Percentiles rank a stretch among this genome's conserved stretches.
Evolutionary conservation across 23 tunicate genomes (phyloP).

Genomic region (Botrylloides violaceus): DNA sequence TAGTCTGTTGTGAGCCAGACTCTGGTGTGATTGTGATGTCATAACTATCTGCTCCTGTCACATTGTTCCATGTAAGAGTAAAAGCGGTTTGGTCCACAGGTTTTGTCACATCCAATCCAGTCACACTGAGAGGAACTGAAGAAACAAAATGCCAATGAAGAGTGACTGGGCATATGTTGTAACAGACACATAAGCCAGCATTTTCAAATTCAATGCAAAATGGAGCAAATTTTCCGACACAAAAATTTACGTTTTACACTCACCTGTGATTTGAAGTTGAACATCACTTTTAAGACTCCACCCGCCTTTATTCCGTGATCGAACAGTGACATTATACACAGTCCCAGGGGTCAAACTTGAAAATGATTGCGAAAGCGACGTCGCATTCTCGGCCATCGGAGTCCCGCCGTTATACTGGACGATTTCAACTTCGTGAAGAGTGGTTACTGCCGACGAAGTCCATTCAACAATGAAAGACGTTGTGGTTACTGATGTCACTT

Average conservation of each 20-base stretch:
- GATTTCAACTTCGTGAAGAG: slow-evolving; percentile 4
- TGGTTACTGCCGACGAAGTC: not conserved
- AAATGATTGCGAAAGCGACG: slow-evolving; percentile 5
- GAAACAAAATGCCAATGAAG: not conserved
- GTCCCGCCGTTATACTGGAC: not conserved
- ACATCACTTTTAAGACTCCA: slow-evolving; percentile 5
- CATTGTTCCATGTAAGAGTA: slow-evolving; percentile 5
- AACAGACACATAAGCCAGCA: no score
- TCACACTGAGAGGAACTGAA: slow-evolving; percentile 4
- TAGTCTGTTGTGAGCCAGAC: not conserved
- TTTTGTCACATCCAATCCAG: not conserved
- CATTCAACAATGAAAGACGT: not conserved
- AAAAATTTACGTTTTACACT: no score
- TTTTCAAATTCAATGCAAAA: no score
- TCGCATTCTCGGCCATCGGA: not conserved
- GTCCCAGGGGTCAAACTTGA: slow-evolving; percentile 4
- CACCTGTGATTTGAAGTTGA: slow-evolving; percentile 5
- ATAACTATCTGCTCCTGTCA: slow-evolving; percentile 8
- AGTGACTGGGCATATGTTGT: no score
- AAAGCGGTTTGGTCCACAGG: slow-evolving; percentile 9
- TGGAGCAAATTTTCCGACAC: no score
- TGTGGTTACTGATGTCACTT: not conserved
- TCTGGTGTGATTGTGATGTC: not conserved
- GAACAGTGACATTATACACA: not conserved
- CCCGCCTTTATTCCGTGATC: slow-evolving; percentile 8